phyloP scores from a whole-genome alignment of 64 coral and sea anemone species.

The Actinia equina region DNA sequence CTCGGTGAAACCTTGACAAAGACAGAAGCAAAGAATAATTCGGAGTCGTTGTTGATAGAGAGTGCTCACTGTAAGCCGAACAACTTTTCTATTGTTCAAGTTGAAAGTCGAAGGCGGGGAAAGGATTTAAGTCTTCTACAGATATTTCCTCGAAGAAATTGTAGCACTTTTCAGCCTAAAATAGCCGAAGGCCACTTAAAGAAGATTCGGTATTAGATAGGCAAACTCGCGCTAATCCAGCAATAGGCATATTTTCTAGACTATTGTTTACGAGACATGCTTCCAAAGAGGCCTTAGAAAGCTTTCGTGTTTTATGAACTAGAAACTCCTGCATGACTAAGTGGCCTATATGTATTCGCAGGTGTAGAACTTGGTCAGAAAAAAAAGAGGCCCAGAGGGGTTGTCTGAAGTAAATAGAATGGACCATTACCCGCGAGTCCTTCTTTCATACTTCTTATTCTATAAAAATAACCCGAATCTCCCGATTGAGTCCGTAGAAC shows the following conservation, averaged over 20 bases:
- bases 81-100: slow-evolving; percentile 62
- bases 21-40: slow-evolving; percentile 8
- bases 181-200: slow-evolving; percentile 11
- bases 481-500: background rate
- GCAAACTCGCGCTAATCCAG: slow-evolving; percentile 20
- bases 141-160: slow-evolving; percentile 16
- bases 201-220: slow-evolving; percentile 3
- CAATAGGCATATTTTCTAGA: slow-evolving; percentile 2
- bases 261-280: slow-evolving; percentile 19
- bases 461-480: background rate
- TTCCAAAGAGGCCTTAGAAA: slow-evolving; percentile 19
- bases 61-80: background rate
- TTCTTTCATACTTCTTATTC: background rate
- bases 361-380: slow-evolving; percentile 15
- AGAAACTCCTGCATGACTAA: slow-evolving; percentile 14
- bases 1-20: slow-evolving; percentile 11
- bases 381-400: slow-evolving; percentile 11
- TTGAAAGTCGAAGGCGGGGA: slow-evolving; percentile 96
- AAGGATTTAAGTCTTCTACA: slow-evolving; percentile 27
- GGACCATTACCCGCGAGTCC: background rate
- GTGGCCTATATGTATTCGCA: slow-evolving; percentile 12
- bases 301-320: slow-evolving; percentile 15
- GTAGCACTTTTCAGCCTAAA: background rate
- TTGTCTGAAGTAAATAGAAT: slow-evolving; percentile 8
- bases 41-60: background rate